A percentile compares a stretch with the other conserved stretches of the same genome.
Conservation (phyloP, 1,140 invertebrate species). For the Physella acuta region DNA sequence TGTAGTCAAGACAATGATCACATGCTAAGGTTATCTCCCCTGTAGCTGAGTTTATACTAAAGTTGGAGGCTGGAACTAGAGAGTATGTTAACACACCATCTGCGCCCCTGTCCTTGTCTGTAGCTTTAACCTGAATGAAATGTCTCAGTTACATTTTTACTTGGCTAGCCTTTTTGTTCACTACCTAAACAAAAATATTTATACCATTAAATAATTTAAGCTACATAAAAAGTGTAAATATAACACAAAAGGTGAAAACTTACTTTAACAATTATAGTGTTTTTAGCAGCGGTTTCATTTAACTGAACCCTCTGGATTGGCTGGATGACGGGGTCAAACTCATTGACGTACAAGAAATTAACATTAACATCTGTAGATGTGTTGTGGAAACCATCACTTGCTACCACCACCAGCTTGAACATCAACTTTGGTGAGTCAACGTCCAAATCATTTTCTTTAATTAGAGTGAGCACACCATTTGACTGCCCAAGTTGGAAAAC, state of each 20-base stretch:
- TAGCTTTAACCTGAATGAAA: slow-evolving; percentile 13
- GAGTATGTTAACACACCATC: slow-evolving; percentile 20
- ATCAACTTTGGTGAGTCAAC: too few species aligned
- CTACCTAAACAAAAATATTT: neutral
- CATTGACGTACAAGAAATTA: slow-evolving; percentile 26
- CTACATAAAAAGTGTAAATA: neutral
- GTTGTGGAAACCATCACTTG: slow-evolving; percentile 23
- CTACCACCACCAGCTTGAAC: slow-evolving; percentile 3
- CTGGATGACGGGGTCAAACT: slow-evolving; percentile 20
- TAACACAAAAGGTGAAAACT: neutral
- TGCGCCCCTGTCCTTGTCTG: slow-evolving; percentile 23
- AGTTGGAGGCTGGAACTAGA: slow-evolving; percentile 7
- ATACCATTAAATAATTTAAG: neutral
- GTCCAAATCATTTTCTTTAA: slow-evolving; percentile 6
- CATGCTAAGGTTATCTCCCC: slow-evolving; percentile 28
- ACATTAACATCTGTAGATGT: slow-evolving; percentile 16
- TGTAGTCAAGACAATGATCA: slow-evolving; percentile 26
- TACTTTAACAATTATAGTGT: neutral
- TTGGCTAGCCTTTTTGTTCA: neutral
- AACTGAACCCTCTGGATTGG: neutral
- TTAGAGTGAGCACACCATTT: neutral
- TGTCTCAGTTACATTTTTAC: neutral
- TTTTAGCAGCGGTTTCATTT: neutral
- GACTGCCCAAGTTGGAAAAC: neutral
- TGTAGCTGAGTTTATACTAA: slow-evolving; percentile 18